Base-by-base conservation (phyloP, 2,888 invertebrate genomes). In the Linyphia triangularis region DNA sequence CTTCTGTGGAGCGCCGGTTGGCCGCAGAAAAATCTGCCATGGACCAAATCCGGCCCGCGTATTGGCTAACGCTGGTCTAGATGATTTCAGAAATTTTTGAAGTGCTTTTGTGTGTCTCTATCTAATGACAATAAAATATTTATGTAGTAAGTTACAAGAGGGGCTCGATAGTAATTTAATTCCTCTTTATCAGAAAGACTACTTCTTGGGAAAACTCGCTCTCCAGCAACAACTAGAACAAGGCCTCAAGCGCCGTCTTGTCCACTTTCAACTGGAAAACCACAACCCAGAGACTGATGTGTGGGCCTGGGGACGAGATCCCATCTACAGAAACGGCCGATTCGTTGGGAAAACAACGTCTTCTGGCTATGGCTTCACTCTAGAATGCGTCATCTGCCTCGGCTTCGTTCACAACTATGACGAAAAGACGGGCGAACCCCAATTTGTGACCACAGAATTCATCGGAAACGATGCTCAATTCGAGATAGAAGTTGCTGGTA, bases 271-370 rank as follows among this genome's bases (percentile, higher is more conserved):
- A 59, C 93, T 99, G 2, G 97, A 97, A 16, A 96, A 98, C 93
- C 99, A 98, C 92, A 97, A 98, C 93, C 94, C 95, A 77, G 97
- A 98, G 91, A 94, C 95, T 7, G 99, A 99, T 93, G 94, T 96
- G 81, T 99, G 99, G 99, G 97, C 98, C 51, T 99, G 98, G 97
- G 98, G 98, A 77, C 96, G 96, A 2, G 99, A 99, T 92, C 98
- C 98, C 0, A 98, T 99, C 91, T 98, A 96, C 93, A 94, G 99
- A 77, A 98, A 97, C 9, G 95, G 95, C 92, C 96, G 96, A 92
- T 95, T 94, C 92, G 97, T 96, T 90, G 99, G 99, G 0, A 95
- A 96, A 93, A 98, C 98, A 13, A 99, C 99, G 0, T 98, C 99
- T 0, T 98, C 98, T 13, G 97, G 97, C 70, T 99, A 98, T 93